These are phyloP conservation scores for Pheosia tremula DNA, from an alignment of 2,888 invertebrate genomes.

Conservation along the genomic window DNA sequence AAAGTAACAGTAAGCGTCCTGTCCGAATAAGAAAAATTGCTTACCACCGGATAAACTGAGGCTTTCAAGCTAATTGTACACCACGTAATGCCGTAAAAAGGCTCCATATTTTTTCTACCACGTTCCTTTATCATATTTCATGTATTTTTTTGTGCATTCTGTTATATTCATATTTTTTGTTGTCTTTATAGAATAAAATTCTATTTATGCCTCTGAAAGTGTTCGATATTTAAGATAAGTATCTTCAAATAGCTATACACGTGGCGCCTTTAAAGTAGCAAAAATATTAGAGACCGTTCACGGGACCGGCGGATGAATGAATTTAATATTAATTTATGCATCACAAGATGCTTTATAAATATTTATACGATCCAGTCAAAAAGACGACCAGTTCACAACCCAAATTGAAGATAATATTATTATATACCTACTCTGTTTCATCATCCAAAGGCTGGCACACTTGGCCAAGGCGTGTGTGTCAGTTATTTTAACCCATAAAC, in stretches of 20 bases:
- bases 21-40: not conserved
- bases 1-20: not conserved
- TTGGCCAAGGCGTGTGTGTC: no score
- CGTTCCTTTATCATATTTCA: not conserved
- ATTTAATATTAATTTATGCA: constrained; percentile 1
- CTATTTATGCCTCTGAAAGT: no score
- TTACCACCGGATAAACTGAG: constrained; percentile 16
- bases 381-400: not conserved
- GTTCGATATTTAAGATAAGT: no score
- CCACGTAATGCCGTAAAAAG: constrained; percentile 23
- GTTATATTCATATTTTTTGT: no score
- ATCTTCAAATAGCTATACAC: not conserved
- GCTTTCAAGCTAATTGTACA: constrained; percentile 53
- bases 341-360: not conserved
- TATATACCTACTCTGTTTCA: not conserved
- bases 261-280: not conserved
- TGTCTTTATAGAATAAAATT: no score
- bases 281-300: not conserved
- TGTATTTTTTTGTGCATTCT: no score
- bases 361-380: not conserved
- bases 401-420: not conserved
- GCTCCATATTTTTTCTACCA: constrained; percentile 18
- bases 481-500: no score
- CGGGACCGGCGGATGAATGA: not conserved
- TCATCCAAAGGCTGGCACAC: no score